These are phyloP conservation scores for Ginglymostoma cirratum DNA, from an alignment of 2,113 vertebrate species.

Conservation along the genomic window DNA sequence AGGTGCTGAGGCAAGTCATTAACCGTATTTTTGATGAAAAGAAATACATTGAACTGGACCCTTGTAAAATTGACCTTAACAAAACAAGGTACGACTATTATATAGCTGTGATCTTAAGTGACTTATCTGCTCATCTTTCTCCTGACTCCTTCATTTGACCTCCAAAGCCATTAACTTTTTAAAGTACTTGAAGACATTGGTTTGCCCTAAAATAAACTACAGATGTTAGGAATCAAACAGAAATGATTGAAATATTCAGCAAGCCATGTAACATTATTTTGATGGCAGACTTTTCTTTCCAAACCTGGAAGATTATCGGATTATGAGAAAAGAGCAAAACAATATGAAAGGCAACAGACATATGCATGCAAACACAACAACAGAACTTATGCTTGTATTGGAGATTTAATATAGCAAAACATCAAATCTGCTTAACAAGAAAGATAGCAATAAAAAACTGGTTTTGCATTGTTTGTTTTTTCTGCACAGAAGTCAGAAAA, in stretches of 20 bases:
- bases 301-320: background rate
- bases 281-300: background rate
- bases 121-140: background rate
- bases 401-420: background rate
- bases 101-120: background rate
- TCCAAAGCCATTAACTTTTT: background rate
- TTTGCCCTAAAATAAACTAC: background rate
- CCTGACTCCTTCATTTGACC: background rate
- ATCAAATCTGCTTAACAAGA: background rate
- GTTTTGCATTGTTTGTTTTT: background rate
- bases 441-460: background rate
- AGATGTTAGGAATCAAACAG: background rate
- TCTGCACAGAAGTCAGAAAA: background rate
- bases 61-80: slow-evolving; percentile 75
- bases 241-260: background rate
- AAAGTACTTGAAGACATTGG: background rate
- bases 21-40: slow-evolving; percentile 80
- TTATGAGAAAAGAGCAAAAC: background rate
- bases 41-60: slow-evolving; percentile 85
- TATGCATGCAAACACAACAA: background rate
- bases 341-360: background rate
- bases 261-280: background rate
- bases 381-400: background rate
- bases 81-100: slow-evolving; percentile 58
- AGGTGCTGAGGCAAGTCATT: slow-evolving; percentile 71